These are phyloP conservation scores for Hippocampus abdominalis DNA, from an alignment of 2,113 vertebrate species.

Conservation along the genomic window DNA sequence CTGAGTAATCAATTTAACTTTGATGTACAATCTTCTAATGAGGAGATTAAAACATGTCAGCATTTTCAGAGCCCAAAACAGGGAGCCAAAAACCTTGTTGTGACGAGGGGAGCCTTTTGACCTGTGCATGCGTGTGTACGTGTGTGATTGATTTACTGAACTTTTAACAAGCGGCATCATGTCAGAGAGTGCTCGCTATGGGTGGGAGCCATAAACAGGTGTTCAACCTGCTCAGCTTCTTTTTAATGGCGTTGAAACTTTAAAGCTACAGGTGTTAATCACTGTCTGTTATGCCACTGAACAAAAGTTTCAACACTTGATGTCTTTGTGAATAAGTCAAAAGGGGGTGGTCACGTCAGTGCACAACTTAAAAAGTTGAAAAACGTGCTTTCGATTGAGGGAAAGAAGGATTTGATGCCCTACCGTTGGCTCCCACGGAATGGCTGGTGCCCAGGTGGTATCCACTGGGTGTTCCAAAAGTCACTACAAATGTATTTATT, in stretches of 20 bases:
- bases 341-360: too few relatives aligned
- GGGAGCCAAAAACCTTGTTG: constrained; percentile 40
- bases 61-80: constrained; percentile 47
- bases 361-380: too few relatives aligned
- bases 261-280: neutral
- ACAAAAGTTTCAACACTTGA: too few relatives aligned
- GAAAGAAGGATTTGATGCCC: too few relatives aligned
- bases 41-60: constrained; percentile 44
- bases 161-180: constrained; percentile 53
- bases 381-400: too few relatives aligned
- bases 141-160: constrained; percentile 65
- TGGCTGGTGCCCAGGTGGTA: too few relatives aligned
- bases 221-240: constrained; percentile 29
- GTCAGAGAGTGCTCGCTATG: constrained; percentile 30
- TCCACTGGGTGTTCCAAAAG: too few relatives aligned
- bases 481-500: too few relatives aligned
- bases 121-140: constrained; percentile 6
- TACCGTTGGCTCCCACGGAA: too few relatives aligned
- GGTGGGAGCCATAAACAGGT: constrained; percentile 63
- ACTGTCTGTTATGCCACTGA: too few relatives aligned
- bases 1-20: constrained; percentile 40
- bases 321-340: too few relatives aligned
- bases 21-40: constrained; percentile 28
- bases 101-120: constrained; percentile 54
- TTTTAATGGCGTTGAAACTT: constrained; percentile 16